A percentile compares a stretch with the other conserved stretches of the same genome.
phyloP scores from a whole-genome alignment of 2,888 invertebrate species.

The Cepaea hortensis region DNA sequence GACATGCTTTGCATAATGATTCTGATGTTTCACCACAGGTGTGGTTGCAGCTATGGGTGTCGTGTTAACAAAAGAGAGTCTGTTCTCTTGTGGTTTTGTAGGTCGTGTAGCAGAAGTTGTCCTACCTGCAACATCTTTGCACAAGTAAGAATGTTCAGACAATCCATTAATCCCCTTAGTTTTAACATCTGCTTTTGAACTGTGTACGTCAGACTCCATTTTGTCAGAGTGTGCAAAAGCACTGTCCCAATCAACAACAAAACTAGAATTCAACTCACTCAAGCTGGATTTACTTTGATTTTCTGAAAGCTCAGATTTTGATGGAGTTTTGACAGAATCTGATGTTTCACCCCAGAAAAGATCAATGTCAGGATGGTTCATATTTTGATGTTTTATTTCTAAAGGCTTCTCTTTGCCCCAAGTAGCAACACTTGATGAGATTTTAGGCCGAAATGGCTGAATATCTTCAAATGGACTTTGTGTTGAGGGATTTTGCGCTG shows the following conservation, averaged over 20 bases:
- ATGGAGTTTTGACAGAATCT: neutral
- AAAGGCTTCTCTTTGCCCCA: neutral
- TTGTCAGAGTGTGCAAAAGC: neutral
- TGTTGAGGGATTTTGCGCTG: neutral
- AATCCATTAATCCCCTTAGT: neutral
- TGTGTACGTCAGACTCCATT: neutral
- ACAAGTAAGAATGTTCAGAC: neutral
- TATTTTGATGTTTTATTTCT: neutral
- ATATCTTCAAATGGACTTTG: conserved; percentile 7
- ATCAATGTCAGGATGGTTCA: neutral
- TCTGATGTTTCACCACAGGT: conserved; percentile 9
- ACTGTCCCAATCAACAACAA: conserved; percentile 7
- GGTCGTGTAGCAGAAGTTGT: neutral
- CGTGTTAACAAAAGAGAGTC: neutral
- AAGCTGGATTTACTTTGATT: neutral
- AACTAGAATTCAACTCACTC: neutral
- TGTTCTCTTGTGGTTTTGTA: neutral
- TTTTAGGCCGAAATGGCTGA: neutral
- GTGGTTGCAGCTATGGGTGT: conserved; percentile 14
- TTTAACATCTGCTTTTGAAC: neutral
- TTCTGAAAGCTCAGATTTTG: neutral
- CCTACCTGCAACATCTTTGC: too few species aligned
- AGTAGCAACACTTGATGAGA: neutral
- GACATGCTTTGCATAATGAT: neutral
- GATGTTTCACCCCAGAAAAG: neutral